phyloP scores from a whole-genome alignment of 2,797 vertebrate species.

The Otus scops region DNA sequence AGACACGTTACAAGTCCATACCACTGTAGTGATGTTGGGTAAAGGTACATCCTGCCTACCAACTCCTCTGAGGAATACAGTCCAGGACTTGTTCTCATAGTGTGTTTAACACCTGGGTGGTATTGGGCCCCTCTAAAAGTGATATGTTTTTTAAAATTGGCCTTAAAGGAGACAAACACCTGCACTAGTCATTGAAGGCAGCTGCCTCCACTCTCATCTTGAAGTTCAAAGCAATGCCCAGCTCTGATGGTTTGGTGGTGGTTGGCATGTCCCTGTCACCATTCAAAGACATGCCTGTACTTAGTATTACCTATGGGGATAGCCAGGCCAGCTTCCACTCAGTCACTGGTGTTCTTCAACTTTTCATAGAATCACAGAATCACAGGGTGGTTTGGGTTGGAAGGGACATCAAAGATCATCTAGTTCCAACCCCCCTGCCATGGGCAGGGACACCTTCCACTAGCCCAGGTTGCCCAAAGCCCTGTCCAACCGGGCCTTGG shows the following conservation, averaged over 20 bases:
- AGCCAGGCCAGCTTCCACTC: not conserved
- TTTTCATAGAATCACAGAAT: not conserved
- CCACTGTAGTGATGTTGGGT: not conserved
- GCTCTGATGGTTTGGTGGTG: not conserved
- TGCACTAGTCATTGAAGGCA: not conserved
- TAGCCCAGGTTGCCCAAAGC: too few species aligned
- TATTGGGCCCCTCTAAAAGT: not conserved
- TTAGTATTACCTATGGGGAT: not conserved
- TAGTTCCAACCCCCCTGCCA: too few species aligned
- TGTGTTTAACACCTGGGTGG: not conserved
- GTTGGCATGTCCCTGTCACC: not conserved
- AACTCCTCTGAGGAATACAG: not conserved
- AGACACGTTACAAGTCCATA: not conserved
- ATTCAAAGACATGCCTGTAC: not conserved
- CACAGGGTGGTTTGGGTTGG: too few species aligned
- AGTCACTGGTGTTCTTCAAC: not conserved
- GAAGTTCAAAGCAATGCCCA: not conserved
- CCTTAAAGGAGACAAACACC: not conserved
- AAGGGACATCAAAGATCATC: too few species aligned
- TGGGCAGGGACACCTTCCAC: too few species aligned
- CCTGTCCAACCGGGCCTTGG: too few species aligned
- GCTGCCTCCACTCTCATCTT: not conserved
- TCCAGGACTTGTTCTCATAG: not conserved
- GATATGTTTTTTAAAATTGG: not conserved
- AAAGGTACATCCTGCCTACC: not conserved